Conservation (phyloP, 2,797 vertebrate genomes). For the Sylvilagus floridanus region DNA sequence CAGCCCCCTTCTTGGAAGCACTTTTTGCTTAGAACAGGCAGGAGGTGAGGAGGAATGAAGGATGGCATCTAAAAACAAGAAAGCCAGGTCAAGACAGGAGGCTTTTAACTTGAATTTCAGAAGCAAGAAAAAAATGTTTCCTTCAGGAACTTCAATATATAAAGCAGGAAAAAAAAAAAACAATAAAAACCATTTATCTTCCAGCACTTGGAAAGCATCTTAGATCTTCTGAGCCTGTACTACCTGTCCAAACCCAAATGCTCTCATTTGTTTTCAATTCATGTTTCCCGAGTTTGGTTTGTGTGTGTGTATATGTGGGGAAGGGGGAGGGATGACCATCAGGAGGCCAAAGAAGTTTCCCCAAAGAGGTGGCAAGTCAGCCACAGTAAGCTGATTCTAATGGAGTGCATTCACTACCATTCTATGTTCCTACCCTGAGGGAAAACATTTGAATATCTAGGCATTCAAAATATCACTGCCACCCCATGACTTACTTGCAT, state of each 20-base stretch:
- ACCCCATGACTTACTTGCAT: conserved; percentile 51
- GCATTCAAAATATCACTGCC: conserved; percentile 46
- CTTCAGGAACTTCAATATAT: background rate
- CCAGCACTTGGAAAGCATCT: background rate
- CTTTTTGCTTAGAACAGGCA: background rate
- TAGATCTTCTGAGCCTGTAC: conserved; percentile 21
- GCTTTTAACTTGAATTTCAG: conserved; percentile 41
- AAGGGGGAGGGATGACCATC: too few species aligned
- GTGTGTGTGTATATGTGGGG: background rate
- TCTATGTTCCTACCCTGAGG: conserved; percentile 5
- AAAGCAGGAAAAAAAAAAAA: conserved; percentile 41
- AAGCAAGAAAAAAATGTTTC: conserved; percentile 38
- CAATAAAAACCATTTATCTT: background rate
- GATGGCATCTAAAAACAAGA: background rate
- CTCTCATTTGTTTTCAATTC: background rate
- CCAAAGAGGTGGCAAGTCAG: background rate
- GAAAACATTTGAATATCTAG: conserved; percentile 23
- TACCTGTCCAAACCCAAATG: background rate
- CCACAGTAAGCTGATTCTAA: background rate
- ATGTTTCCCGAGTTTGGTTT: background rate
- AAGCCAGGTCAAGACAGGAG: background rate
- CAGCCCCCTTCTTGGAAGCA: too few species aligned
- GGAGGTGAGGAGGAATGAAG: background rate
- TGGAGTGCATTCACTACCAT: background rate
- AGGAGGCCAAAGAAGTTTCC: background rate